A percentile compares a stretch with the other conserved stretches of the same genome.
Conservation (phyloP, 2,797 vertebrate genomes). For the Pipistrellus nathusii region DNA sequence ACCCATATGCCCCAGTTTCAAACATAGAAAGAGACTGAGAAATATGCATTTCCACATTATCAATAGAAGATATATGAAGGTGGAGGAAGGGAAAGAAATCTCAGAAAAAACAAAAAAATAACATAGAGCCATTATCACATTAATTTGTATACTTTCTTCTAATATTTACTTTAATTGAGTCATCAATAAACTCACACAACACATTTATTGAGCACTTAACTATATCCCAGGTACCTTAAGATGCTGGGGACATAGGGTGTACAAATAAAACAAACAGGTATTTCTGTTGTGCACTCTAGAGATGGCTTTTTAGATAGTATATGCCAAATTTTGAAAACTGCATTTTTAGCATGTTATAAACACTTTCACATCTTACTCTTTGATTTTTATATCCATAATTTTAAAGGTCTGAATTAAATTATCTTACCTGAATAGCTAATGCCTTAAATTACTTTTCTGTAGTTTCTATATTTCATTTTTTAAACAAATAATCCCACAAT, state of each 20-base stretch:
- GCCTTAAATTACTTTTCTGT: neutral
- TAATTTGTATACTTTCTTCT: neutral
- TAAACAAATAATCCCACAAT: neutral
- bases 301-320: neutral
- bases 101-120: neutral
- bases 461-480: neutral
- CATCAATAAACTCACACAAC: neutral
- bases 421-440: neutral
- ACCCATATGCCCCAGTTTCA: slow-evolving; percentile 2
- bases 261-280: neutral
- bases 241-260: neutral
- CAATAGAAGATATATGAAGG: neutral
- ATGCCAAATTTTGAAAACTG: neutral
- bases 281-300: neutral
- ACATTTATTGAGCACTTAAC: neutral
- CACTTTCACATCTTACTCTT: neutral
- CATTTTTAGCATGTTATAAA: neutral
- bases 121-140: neutral
- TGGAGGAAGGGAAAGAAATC: neutral
- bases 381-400: neutral
- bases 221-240: neutral
- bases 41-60: neutral
- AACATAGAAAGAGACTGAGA: neutral
- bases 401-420: neutral
- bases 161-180: slow-evolving; percentile 38